A percentile compares a stretch with the other conserved stretches of the same genome.
Conservation (phyloP, 2,888 invertebrate species). For the Nycteola revayana region DNA sequence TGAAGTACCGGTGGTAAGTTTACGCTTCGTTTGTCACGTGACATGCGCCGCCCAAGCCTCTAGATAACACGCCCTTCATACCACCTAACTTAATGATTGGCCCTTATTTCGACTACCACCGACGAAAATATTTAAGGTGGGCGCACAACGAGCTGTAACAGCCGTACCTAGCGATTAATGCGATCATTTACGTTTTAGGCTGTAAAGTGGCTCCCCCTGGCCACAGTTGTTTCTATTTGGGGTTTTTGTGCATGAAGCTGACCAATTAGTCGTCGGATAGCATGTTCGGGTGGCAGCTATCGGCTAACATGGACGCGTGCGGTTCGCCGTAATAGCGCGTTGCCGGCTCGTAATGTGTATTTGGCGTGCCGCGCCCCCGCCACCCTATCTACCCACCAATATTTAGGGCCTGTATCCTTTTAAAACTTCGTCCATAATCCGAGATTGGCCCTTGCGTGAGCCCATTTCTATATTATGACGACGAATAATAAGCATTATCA, state of each 20-base stretch:
- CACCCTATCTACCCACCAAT: conserved; percentile 68
- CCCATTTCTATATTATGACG: conserved; percentile 62
- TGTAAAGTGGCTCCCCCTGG: conserved; percentile 55
- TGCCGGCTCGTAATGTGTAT: conserved; percentile 72
- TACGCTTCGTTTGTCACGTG: conserved; percentile 62
- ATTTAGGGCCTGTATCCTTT: conserved; percentile 66
- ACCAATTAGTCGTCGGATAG: conserved; percentile 74
- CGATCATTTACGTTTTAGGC: conserved; percentile 53
- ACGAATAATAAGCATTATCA: conserved; percentile 72
- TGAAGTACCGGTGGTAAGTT: conserved; percentile 58
- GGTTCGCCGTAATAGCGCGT: conserved; percentile 76
- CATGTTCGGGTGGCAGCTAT: conserved; percentile 72
- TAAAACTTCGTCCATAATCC: conserved; percentile 63
- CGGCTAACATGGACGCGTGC: conserved; percentile 64
- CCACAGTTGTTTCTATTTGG: conserved; percentile 61
- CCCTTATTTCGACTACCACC: conserved; percentile 45
- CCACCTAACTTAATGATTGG: conserved; percentile 56
- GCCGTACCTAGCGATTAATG: conserved; percentile 41
- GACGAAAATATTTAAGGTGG: conserved; percentile 45
- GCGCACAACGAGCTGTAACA: conserved; percentile 31
- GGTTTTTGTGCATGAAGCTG: conserved; percentile 70
- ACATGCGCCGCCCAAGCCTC: conserved; percentile 64
- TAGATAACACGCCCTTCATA: conserved; percentile 64
- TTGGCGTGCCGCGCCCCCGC: conserved; percentile 73
- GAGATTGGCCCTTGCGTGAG: conserved; percentile 71